phyloP scores from a whole-genome alignment of 2,888 invertebrate species.

The Spisula solida region DNA sequence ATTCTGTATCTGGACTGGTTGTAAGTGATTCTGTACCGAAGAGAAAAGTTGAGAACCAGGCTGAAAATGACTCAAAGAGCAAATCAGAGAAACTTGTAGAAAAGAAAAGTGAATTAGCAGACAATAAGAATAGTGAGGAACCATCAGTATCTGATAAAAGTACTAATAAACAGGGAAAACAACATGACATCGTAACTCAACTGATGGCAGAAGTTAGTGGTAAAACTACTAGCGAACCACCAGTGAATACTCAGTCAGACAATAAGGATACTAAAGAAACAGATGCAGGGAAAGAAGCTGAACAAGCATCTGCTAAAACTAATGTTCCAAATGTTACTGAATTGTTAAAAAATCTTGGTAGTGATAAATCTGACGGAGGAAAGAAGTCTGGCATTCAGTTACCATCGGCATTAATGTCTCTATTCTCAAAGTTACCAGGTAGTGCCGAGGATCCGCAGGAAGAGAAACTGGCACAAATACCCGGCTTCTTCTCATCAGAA shows the following conservation, averaged over 20 bases:
- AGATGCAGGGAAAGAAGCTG: constrained; percentile 25
- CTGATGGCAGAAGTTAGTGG: constrained; percentile 62
- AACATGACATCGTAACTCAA: constrained; percentile 56
- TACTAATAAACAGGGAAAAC: background rate
- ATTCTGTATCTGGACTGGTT: background rate
- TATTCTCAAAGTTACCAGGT: constrained; percentile 75
- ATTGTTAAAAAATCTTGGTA: constrained; percentile 50
- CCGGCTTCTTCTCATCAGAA: constrained; percentile 27
- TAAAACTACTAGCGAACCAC: background rate
- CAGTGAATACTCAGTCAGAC: background rate
- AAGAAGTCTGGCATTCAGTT: constrained; percentile 55
- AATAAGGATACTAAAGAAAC: background rate
- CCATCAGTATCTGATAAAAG: background rate
- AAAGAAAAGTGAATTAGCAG: background rate
- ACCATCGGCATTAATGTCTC: constrained; percentile 74
- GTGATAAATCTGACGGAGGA: constrained; percentile 10
- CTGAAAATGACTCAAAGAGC: background rate
- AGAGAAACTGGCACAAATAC: constrained; percentile 15
- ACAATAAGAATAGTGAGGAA: background rate
- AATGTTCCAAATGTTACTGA: constrained; percentile 59
- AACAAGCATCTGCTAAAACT: constrained; percentile 28
- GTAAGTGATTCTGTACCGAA: background rate
- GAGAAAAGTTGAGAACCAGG: background rate
- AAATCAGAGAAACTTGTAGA: background rate
- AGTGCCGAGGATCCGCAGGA: constrained; percentile 30